Evolutionary conservation across 1,140 invertebrate genomes (phyloP).

Genomic region (Pseudomyrmex gracilis): DNA sequence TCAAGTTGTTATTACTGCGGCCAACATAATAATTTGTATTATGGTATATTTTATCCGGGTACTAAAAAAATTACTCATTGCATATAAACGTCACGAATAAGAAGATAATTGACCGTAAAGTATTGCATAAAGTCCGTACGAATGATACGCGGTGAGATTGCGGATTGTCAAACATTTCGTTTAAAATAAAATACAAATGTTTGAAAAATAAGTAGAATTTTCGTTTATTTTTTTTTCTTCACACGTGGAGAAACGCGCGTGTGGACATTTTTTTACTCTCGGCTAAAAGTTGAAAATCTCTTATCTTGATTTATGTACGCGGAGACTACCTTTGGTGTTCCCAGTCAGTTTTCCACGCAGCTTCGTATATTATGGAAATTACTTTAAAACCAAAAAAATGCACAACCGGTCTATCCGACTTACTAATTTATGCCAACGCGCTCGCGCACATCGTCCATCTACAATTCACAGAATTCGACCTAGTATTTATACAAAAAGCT

Average conservation of each 20-base stretch:
- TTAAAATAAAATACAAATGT: too few relatives aligned
- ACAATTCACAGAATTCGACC: constrained; percentile 37
- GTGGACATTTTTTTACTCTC: background rate
- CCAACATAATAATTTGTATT: constrained; percentile 35
- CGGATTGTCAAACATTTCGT: too few relatives aligned
- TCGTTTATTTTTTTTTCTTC: too few relatives aligned
- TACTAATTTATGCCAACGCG: constrained; percentile 31
- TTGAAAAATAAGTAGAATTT: too few relatives aligned
- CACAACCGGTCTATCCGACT: constrained; percentile 29
- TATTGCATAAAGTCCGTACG: constrained; percentile 2
- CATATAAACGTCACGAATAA: constrained; percentile 12
- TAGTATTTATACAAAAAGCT: background rate
- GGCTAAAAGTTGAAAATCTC: background rate
- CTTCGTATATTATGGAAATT: constrained; percentile 11
- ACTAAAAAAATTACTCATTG: constrained; percentile 16
- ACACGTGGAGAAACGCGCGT: too few relatives aligned
- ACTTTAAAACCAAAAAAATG: constrained; percentile 5
- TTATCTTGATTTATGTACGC: background rate
- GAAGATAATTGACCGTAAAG: background rate
- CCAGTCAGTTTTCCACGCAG: background rate
- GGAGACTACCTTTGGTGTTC: background rate
- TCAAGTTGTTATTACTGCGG: background rate
- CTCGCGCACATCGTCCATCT: background rate
- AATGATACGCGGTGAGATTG: background rate
- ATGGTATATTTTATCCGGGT: background rate